These are phyloP conservation scores for Euproctis similis DNA, from an alignment of 2,888 invertebrate species.

Conservation along the genomic window DNA sequence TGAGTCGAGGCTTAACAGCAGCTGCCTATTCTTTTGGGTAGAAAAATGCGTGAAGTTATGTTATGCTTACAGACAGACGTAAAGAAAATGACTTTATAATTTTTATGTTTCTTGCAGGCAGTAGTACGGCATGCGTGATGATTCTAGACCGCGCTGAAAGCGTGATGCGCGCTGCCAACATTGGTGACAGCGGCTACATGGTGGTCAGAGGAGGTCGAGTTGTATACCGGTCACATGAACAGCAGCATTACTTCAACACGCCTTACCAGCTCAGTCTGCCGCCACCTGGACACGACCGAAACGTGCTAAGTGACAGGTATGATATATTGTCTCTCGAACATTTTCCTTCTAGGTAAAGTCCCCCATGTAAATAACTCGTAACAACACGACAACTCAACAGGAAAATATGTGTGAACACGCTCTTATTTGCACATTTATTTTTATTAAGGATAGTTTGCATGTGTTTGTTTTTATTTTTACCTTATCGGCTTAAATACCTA, in stretches of 20 bases:
- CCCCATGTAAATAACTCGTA: no score
- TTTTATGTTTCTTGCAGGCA: slow-evolving; percentile 77
- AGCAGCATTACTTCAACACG: slow-evolving; percentile 99
- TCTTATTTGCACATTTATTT: no score
- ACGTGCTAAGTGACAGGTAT: slow-evolving; percentile 92
- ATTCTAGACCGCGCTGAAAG: slow-evolving; percentile 92
- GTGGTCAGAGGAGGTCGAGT: slow-evolving; percentile 91
- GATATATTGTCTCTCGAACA: background rate
- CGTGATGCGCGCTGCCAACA: slow-evolving; percentile 95
- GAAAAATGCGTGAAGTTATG: no score
- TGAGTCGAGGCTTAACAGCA: no score
- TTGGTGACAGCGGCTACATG: slow-evolving; percentile 99
- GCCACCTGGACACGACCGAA: slow-evolving; percentile 90
- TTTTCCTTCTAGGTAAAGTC: background rate
- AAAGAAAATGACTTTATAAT: no score
- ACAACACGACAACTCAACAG: no score
- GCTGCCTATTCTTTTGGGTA: no score
- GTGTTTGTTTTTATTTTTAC: no score
- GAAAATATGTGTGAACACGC: background rate
- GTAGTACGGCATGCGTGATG: slow-evolving; percentile 98
- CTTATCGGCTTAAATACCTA: no score
- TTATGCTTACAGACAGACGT: no score
- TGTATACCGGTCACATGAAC: slow-evolving; percentile 95
- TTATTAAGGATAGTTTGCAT: no score
- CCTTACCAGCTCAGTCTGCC: slow-evolving; percentile 97